Evolutionary conservation across 2,113 vertebrate species (phyloP), one percentile per base, ranked within the genome.

Genomic region (Corythaixoides concolor): DNA sequence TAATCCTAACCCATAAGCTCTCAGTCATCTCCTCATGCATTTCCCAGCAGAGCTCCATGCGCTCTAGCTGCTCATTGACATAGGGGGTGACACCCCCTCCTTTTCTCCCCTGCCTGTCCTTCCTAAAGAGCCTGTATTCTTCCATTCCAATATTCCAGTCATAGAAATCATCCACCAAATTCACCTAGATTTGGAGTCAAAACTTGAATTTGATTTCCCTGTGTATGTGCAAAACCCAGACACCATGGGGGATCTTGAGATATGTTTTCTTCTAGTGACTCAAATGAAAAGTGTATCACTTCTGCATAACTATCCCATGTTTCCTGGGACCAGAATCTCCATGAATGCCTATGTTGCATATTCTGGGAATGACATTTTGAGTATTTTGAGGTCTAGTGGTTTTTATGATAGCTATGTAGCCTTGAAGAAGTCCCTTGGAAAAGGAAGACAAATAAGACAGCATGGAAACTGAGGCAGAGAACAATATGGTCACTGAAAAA

Each of bases 371-470:
- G 10, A 32, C 8, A 12, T 47, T 85, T 52, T 28, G 37, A 83
- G 10, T 20, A 23, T 62, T 37, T 63, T 0, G 0, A 43, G 35
- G 43, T 43, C 58, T 52, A 56, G 23, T 5, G 49, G 20, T 22
- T 9, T 12, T 41, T 78, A 20, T 21, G 12, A 30, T 20, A 73
- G 15, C 33, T 68, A 3, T 30, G 21, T 23, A 73, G n/a, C 24
- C 47, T 83, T 80, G 21, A 19, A 70, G 37, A 37, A 45, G 8
- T 41, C 23, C 10, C 8, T 10, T 64, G 35, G 26, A 41, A 75
- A 68, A 91, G 33, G 5, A 78, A 67, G 24, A 8, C 15, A 81
- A 63, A 67, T 6, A 6, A 50, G 43, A 59, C 24, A 35, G 8
- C 22, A 43, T 28, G 33, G 58, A 56, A 96, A 68, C 28, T 35